Evolutionary conservation across 1,140 invertebrate genomes (phyloP).

Genomic region (Zaprionus gabonicus): DNA sequence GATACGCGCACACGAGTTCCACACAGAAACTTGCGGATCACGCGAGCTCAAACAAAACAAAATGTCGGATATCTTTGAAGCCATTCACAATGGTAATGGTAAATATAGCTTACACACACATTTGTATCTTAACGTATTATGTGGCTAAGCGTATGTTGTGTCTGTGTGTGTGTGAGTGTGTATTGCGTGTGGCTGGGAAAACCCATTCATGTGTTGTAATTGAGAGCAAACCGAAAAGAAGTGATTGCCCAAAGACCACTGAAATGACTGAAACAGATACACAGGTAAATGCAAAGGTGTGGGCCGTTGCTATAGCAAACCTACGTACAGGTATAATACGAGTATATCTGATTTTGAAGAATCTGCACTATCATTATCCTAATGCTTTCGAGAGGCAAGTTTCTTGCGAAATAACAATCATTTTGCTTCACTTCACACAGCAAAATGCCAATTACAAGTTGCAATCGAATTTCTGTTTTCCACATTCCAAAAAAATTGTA

Average conservation of each 20-base stretch:
- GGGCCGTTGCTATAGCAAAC: neutral
- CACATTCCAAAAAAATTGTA: neutral
- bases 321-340: neutral
- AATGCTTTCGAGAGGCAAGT: neutral
- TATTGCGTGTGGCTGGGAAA: constrained; percentile 58
- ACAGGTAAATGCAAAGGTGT: neutral
- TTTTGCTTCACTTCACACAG: constrained; percentile 8
- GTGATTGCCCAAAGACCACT: constrained; percentile 24
- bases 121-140: neutral
- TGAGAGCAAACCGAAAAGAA: constrained; percentile 34
- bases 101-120: constrained; percentile 22
- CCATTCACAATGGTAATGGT: constrained; percentile 32
- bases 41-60: constrained; percentile 74
- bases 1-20: constrained; percentile 58
- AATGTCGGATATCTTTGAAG: constrained; percentile 77
- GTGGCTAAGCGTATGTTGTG: constrained; percentile 22
- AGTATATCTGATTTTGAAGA: constrained; percentile 2
- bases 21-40: constrained; percentile 66
- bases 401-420: neutral
- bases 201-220: constrained; percentile 63
- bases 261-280: constrained; percentile 17
- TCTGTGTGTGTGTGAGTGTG: constrained; percentile 18
- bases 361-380: constrained; percentile 1
- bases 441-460: constrained; percentile 5
- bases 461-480: neutral